Percentiles rank a stretch among this genome's conserved stretches.
Conservation (phyloP, 64 coral and sea anemone genomes). For the Montipora efflorescens region DNA sequence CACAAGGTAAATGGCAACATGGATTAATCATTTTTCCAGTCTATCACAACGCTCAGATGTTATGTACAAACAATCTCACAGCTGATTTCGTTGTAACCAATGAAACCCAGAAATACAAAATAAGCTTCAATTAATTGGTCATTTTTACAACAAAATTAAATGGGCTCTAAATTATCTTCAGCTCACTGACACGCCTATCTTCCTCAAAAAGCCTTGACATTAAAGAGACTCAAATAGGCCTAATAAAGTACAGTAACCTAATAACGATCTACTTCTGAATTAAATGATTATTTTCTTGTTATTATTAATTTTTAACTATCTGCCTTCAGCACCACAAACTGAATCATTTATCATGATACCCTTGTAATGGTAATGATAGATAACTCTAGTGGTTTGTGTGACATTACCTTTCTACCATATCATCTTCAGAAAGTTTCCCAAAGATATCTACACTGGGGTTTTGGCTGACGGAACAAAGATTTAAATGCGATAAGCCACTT, state of each 20-base stretch:
- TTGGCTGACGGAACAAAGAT: not conserved
- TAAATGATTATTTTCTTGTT: too few relatives aligned
- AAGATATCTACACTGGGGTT: not conserved
- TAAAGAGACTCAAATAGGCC: not conserved
- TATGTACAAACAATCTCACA: too few relatives aligned
- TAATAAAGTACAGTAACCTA: not conserved
- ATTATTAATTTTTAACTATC: not conserved
- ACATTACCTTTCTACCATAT: constrained; percentile 19
- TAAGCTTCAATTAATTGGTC: too few relatives aligned
- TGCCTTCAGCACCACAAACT: not conserved
- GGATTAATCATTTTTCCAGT: too few relatives aligned
- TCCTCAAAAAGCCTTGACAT: constrained; percentile 18
- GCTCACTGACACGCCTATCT: constrained; percentile 25
- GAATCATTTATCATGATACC: constrained; percentile 40
- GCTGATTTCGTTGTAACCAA: too few relatives aligned
- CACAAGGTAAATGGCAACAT: too few relatives aligned
- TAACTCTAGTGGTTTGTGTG: not conserved
- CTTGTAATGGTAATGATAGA: constrained; percentile 6
- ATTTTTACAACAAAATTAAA: not conserved
- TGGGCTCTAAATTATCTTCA: not conserved
- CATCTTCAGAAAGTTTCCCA: constrained; percentile 7
- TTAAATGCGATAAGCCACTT: not conserved
- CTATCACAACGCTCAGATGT: too few relatives aligned
- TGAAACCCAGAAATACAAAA: too few relatives aligned
- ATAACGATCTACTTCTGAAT: too few relatives aligned